A percentile compares a stretch with the other conserved stretches of the same genome.
phyloP scores from a whole-genome alignment of 2,888 invertebrate genomes.

The Pammene aurita region DNA sequence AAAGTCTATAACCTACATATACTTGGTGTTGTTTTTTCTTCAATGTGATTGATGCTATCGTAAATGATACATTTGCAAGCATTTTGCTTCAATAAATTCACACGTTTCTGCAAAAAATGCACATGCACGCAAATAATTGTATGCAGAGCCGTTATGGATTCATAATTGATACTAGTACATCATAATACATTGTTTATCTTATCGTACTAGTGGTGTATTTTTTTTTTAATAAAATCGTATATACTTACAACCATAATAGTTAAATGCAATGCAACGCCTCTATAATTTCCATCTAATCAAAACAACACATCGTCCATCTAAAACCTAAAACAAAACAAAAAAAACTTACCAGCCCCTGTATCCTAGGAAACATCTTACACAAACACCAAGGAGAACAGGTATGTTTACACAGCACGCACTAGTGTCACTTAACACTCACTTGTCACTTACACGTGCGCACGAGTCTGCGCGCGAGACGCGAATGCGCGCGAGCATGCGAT shows the following conservation, averaged over 20 bases:
- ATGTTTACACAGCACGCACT: constrained; percentile 50
- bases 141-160: not conserved
- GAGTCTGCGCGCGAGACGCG: constrained; percentile 56
- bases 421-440: constrained; percentile 52
- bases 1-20: too few relatives aligned
- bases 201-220: not conserved
- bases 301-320: not conserved
- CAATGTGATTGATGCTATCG: not conserved
- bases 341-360: constrained; percentile 76
- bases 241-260: not conserved
- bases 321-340: not conserved
- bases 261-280: not conserved
- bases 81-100: not conserved
- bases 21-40: too few relatives aligned
- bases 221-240: too few relatives aligned
- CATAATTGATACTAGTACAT: too few relatives aligned
- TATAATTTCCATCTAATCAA: not conserved
- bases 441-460: constrained; percentile 42
- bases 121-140: not conserved
- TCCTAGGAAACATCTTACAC: constrained; percentile 75
- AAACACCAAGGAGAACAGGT: constrained; percentile 46
- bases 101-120: constrained; percentile 2
- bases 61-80: not conserved
- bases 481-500: constrained; percentile 47
- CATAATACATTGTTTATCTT: too few relatives aligned